These are phyloP conservation scores for Tapirus terrestris DNA, from an alignment of 2,113 vertebrate species.

Conservation along the genomic window DNA sequence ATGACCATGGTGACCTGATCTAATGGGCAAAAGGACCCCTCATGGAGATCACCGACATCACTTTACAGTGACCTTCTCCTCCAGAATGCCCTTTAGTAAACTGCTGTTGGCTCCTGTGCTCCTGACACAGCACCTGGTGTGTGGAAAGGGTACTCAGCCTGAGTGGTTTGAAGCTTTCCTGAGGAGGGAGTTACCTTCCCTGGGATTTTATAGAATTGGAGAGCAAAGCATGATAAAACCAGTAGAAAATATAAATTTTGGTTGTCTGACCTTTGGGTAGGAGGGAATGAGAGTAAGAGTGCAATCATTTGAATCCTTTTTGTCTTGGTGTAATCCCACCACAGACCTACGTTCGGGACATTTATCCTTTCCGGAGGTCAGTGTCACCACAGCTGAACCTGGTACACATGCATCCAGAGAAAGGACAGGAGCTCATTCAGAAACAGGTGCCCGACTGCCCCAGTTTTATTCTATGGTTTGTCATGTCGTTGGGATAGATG, in stretches of 20 bases:
- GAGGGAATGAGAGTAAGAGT: not conserved
- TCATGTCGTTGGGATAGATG: not conserved
- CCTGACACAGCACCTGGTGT: not conserved
- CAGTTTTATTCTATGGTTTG: not conserved
- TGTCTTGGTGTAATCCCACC: slow-evolving; percentile 59
- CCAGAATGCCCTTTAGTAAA: not conserved
- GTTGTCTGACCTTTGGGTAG: not conserved
- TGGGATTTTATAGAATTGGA: not conserved
- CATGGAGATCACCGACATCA: not conserved
- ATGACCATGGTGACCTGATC: not conserved
- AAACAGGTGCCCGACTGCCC: slow-evolving; percentile 90
- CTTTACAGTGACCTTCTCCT: not conserved
- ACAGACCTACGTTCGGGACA: slow-evolving; percentile 97
- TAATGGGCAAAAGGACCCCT: not conserved
- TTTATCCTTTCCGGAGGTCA: slow-evolving; percentile 98
- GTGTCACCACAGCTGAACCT: slow-evolving; percentile 98
- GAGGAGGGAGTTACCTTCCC: not conserved
- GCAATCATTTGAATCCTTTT: not conserved
- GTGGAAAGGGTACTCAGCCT: not conserved
- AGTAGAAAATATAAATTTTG: not conserved
- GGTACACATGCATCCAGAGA: slow-evolving; percentile 98
- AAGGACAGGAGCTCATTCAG: slow-evolving; percentile 98
- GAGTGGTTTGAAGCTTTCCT: not conserved
- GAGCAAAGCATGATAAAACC: not conserved
- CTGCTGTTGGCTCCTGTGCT: not conserved